Evolutionary conservation across 2,888 invertebrate genomes (phyloP), one percentile per base, ranked within the genome.

Genomic region (Caenorhabditis macrosperma): DNA sequence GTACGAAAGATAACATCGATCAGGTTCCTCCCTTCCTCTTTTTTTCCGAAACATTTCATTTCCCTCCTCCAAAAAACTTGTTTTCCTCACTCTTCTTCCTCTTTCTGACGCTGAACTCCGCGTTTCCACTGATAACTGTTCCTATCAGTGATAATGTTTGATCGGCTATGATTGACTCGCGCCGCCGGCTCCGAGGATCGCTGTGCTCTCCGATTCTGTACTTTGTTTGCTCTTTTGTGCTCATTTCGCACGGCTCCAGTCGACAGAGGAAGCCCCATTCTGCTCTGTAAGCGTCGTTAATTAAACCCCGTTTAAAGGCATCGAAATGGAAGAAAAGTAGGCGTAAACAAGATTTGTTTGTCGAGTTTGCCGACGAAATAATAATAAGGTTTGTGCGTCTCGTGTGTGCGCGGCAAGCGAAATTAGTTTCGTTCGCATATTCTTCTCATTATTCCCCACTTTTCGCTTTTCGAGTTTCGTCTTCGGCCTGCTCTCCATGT

Each of bases 151-250:
- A 52, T 61, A 71, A 71, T 71, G 60, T 71, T 63, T 71, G 71
- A 44, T 71, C 71, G 28, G 30, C 54, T 71, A 71, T 63, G 60
- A 71, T 71, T 63, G 71, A 61, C 61, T n/a, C n/a, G n/a, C n/a
- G n/a, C n/a, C n/a, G n/a, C n/a, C n/a, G n/a, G n/a, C n/a, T 38
- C n/a, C 26, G 50, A 12, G 35, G 35, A 52, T 7, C 33, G 41
- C n/a, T 50, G 3, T 17, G 17, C 26, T 24, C 17, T 26, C 15
- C 38, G 15, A 12, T 10, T 41, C n/a, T 60, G 68, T 68, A 59
- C 59, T 69, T 69, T 60, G 59, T 44, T 69, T 69, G 69, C 69
- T 69, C 54, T 69, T 69, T 69, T 61, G 60, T 60, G 60, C 30
- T 35, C 33, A 15, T 38, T 38, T 15, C 38, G 6, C 38, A 12